Conservation (phyloP, 2,797 vertebrate species). For the Moxostoma hubbsi region DNA sequence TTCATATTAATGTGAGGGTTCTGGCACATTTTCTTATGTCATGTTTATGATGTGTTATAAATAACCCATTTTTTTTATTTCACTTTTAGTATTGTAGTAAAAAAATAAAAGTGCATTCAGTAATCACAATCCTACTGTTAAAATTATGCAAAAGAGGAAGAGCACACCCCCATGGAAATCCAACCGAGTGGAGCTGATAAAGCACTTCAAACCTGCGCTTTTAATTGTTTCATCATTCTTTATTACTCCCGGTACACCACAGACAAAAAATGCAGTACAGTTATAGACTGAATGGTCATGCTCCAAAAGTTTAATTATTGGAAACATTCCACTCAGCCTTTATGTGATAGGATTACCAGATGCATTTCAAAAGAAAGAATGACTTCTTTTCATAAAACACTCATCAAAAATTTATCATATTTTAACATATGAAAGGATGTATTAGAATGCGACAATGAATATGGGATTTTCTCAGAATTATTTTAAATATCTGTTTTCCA, state of each 20-base stretch:
- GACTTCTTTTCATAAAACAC: slow-evolving; percentile 44
- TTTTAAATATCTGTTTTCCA: slow-evolving; percentile 27
- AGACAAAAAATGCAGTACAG: slow-evolving; percentile 26
- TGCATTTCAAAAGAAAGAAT: slow-evolving; percentile 54
- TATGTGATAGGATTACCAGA: slow-evolving; percentile 58
- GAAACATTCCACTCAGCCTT: slow-evolving; percentile 54
- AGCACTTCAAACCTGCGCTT: background rate
- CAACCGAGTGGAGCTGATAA: background rate
- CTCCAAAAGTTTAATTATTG: slow-evolving; percentile 62
- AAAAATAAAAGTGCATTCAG: no score
- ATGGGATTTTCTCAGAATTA: slow-evolving; percentile 39
- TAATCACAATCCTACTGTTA: no score
- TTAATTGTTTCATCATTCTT: slow-evolving; percentile 30
- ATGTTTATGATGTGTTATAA: background rate
- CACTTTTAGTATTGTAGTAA: background rate
- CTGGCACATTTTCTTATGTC: background rate
- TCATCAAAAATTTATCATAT: slow-evolving; percentile 42
- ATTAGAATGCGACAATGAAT: slow-evolving; percentile 41
- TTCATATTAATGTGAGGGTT: background rate
- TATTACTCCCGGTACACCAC: slow-evolving; percentile 9
- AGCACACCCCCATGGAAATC: background rate
- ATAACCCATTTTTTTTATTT: background rate
- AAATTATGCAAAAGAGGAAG: no score
- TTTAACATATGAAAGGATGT: slow-evolving; percentile 28
- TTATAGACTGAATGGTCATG: slow-evolving; percentile 53